These are phyloP conservation scores for Mechanitis mazaeus DNA, from an alignment of 2,888 invertebrate species.

Conservation along the genomic window DNA sequence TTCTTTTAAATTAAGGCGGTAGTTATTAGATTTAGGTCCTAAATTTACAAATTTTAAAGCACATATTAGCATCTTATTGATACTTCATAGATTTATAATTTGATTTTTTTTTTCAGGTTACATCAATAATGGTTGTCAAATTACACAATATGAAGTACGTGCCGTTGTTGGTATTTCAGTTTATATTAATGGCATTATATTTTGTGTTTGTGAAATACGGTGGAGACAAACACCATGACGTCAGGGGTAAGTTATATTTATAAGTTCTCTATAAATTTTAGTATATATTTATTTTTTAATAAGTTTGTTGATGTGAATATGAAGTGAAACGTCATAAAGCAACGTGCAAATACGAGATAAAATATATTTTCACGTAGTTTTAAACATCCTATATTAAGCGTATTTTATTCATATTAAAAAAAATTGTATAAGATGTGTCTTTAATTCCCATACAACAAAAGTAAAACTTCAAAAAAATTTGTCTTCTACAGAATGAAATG, in stretches of 20 bases:
- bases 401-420: no score
- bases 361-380: constrained; percentile 20
- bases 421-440: no score
- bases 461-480: no score
- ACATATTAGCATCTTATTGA: no score
- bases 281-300: constrained; percentile 10
- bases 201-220: constrained; percentile 55
- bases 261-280: neutral
- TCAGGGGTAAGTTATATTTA: constrained; percentile 44
- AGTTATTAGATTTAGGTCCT: no score
- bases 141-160: constrained; percentile 43
- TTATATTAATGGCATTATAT: constrained; percentile 53
- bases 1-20: no score
- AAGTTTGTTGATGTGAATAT: constrained; percentile 14
- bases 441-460: no score
- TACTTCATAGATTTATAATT: constrained; percentile 1
- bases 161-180: constrained; percentile 56
- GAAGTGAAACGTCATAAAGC: constrained; percentile 20
- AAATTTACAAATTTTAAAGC: no score
- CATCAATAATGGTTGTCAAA: constrained; percentile 43
- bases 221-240: constrained; percentile 36
- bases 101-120: constrained; percentile 11
- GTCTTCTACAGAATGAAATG: no score
- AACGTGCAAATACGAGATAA: constrained; percentile 1
- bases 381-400: constrained; percentile 38